These are phyloP conservation scores for Mesaphorura yosii DNA, from an alignment of 1,140 invertebrate genomes.

Conservation along the genomic window DNA sequence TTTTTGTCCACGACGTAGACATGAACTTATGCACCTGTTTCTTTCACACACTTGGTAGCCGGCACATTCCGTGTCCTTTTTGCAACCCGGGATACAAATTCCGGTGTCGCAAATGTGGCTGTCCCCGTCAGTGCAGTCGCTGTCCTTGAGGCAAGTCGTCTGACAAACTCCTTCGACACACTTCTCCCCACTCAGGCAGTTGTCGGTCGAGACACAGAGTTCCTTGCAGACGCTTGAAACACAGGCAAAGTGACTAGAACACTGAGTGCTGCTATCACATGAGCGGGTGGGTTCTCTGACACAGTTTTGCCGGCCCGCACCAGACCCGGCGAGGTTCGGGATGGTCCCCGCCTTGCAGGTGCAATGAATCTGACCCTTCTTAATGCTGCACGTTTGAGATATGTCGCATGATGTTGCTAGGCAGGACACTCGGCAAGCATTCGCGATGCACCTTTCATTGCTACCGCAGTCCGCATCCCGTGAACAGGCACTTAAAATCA, in stretches of 20 bases:
- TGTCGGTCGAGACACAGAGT: too few species aligned
- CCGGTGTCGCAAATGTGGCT: constrained; percentile 61
- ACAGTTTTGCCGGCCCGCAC: constrained; percentile 54
- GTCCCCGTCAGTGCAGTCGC: constrained; percentile 58
- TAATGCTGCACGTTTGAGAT: too few species aligned
- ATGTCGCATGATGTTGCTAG: too few species aligned
- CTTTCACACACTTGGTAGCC: constrained; percentile 67
- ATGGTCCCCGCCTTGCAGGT: constrained; percentile 65
- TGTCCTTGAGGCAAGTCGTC: constrained; percentile 54
- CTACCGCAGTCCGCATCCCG: too few species aligned
- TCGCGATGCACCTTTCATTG: too few species aligned
- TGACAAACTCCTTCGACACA: constrained; percentile 2
- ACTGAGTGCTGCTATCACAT: constrained; percentile 70
- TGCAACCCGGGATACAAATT: constrained; percentile 62
- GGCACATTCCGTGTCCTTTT: constrained; percentile 67
- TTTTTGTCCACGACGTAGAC: constrained; percentile 45
- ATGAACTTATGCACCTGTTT: constrained; percentile 65
- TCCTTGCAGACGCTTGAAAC: constrained; percentile 3
- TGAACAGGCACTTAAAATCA: too few species aligned
- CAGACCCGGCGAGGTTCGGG: constrained; percentile 61
- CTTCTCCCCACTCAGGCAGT: too few species aligned
- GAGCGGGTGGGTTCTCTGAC: constrained; percentile 73
- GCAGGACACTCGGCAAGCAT: too few species aligned
- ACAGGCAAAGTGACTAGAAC: constrained; percentile 54
- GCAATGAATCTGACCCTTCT: too few species aligned